Percentiles rank a stretch among this genome's conserved stretches.
Evolutionary conservation across 92 coral and sea anemone genomes (phyloP).

Genomic region (Epizoanthus illoricatus): DNA sequence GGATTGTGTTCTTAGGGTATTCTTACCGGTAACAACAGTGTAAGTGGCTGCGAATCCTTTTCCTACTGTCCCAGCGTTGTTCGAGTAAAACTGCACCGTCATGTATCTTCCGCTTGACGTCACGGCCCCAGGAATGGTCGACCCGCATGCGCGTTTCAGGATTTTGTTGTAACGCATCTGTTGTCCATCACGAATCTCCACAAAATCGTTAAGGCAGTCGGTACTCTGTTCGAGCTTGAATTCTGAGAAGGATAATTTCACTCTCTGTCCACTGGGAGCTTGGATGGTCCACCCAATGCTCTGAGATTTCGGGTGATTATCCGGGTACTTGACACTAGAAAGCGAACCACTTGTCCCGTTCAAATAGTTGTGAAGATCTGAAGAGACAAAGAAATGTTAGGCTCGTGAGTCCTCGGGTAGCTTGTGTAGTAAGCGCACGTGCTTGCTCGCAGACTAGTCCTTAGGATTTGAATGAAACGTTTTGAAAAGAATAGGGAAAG

Average conservation of each 20-base stretch:
- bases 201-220: neutral
- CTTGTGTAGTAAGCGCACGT: no score
- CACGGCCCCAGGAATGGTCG: neutral
- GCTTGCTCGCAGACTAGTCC: no score
- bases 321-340: neutral
- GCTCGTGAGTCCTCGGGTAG: no score
- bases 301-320: neutral
- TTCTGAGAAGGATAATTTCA: neutral
- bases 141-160: neutral
- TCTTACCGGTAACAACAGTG: neutral
- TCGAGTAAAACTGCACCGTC: conserved; percentile 10
- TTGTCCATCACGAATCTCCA: neutral
- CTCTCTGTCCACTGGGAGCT: neutral
- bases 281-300: neutral
- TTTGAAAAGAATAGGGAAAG: no score
- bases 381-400: neutral
- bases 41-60: neutral
- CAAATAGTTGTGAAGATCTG: neutral
- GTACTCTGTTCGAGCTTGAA: neutral
- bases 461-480: no score
- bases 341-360: neutral
- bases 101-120: conserved; percentile 9
- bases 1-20: no score
- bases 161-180: conserved; percentile 7
- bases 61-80: neutral